Percentiles rank a stretch among this genome's conserved stretches.
Evolutionary conservation across 2,797 vertebrate genomes (phyloP).

Genomic region (Myiothlypis coronata): DNA sequence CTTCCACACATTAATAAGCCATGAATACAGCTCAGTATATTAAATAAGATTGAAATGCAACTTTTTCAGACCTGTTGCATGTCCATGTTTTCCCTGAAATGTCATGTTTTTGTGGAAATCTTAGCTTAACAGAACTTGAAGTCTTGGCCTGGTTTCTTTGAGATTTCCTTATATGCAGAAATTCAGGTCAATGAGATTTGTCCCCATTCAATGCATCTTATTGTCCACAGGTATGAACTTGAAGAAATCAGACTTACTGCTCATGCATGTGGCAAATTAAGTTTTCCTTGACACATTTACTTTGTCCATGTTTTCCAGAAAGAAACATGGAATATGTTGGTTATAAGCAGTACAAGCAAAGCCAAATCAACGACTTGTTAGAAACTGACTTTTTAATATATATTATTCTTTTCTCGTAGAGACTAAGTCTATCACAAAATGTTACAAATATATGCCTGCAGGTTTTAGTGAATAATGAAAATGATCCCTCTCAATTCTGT

Average conservation of each 20-base stretch:
- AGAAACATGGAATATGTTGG: neutral
- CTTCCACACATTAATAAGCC: neutral
- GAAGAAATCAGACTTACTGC: neutral
- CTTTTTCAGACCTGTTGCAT: neutral
- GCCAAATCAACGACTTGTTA: neutral
- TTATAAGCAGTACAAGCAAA: neutral
- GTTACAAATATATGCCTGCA: neutral
- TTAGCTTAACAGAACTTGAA: neutral
- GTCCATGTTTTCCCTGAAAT: neutral
- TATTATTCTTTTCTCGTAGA: neutral
- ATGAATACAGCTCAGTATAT: neutral
- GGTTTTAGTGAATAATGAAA: conserved; percentile 16
- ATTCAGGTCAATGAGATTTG: neutral
- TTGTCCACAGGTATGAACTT: neutral
- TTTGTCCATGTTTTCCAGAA: neutral
- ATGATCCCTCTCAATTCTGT: neutral
- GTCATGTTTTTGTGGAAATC: neutral
- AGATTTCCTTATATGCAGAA: neutral
- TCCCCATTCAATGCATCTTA: neutral
- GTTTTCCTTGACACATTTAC: neutral
- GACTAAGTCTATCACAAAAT: neutral
- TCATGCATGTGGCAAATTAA: neutral
- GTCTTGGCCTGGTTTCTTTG: neutral
- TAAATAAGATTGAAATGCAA: neutral
- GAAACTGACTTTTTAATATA: neutral